Percentiles rank a stretch among this genome's conserved stretches.
Evolutionary conservation across 1,140 invertebrate genomes (phyloP).

Genomic region (Pissodes strobi): DNA sequence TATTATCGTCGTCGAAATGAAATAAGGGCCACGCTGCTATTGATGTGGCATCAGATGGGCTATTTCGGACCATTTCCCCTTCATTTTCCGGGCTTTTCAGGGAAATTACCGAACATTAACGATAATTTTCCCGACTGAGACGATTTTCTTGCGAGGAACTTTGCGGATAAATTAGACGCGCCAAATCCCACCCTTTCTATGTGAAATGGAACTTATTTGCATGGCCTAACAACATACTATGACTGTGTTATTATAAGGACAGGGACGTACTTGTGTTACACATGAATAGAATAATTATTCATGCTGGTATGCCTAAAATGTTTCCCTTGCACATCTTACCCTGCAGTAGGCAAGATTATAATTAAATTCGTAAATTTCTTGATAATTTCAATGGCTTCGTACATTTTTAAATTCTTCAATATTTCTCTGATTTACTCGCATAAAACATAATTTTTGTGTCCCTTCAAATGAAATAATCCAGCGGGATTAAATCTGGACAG

Average conservation of each 20-base stretch:
- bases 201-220: constrained; percentile 28
- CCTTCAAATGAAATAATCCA: too few relatives aligned
- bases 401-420: too few relatives aligned
- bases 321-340: too few relatives aligned
- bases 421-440: too few relatives aligned
- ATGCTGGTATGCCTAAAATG: too few relatives aligned
- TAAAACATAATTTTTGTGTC: too few relatives aligned
- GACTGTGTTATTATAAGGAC: constrained; percentile 7
- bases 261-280: too few relatives aligned
- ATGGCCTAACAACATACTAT: constrained; percentile 17
- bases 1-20: constrained; percentile 20
- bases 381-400: too few relatives aligned
- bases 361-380: too few relatives aligned
- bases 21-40: constrained; percentile 20
- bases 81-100: constrained; percentile 23
- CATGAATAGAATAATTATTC: too few relatives aligned
- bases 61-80: constrained; percentile 20
- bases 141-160: constrained; percentile 23
- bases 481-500: too few relatives aligned
- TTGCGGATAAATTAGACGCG: constrained; percentile 23
- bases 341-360: too few relatives aligned
- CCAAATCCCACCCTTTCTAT: constrained; percentile 22
- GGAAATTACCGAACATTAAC: constrained; percentile 30
- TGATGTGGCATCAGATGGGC: constrained; percentile 32
- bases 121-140: constrained; percentile 28